Base-by-base conservation (phyloP, 2,797 vertebrate genomes). In the Cheirogaleus major region DNA sequence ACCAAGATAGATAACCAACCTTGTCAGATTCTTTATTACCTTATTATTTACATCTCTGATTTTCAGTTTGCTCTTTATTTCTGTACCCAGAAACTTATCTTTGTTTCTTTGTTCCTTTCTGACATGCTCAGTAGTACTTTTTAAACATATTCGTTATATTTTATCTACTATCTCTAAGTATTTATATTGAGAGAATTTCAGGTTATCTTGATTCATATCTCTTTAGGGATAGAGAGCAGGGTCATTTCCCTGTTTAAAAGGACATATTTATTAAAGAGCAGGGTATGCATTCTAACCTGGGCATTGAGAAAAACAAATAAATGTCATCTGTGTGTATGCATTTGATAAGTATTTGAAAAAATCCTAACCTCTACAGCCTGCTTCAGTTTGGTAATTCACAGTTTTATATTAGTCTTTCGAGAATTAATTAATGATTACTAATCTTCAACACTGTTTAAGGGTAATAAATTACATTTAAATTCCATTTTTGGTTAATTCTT, bases 161-260 rank as follows among this genome's bases (percentile, higher is more conserved):
- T 84, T 95, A 50, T 72, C n/a, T 87, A 27, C 41, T 61, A 27
- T 80, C 45, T 75, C 15, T 63, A 43, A 95, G 43, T 92, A 84
- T 89, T 84, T 79, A 78, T 67, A 67, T 43, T 86, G n/a, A 91
- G 57, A 90, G 30, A 95, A 95, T 78, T 96, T 79, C 63, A 83
- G 15, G 17, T 87, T 91, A 72, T 88, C 57, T 84, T 95, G 43
- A 23, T 94, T 48, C 35, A 12, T 92, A 30, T 61, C 35, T 63
- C 80, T 89, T 81, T 73, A 81, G 15, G 32, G 30, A 70, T 67
- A 86, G 15, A 80, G 59, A 89, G 22, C 57, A 85, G 59, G 22
- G 22, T 52, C 84, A 35, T 70, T 75, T 96, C 43, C 27, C 83
- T 84, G 10, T 73, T 91, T 73, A 52, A 23, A 83, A 61, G 78